Base-by-base conservation (phyloP, 2,797 vertebrate genomes). In the Alcedo quadribrachys region DNA sequence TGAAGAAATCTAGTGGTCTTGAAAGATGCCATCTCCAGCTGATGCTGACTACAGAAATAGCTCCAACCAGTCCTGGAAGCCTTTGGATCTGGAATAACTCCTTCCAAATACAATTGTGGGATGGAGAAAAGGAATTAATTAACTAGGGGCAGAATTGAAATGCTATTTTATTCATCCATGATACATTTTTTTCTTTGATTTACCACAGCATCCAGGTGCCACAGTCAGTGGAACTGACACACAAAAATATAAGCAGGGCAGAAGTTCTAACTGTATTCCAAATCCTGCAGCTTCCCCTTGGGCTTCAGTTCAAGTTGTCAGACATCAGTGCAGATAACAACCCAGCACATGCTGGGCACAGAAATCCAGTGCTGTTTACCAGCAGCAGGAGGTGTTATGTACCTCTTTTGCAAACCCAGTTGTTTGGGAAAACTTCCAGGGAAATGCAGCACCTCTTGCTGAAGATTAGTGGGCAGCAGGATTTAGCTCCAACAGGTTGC, bases 1-100 rank as follows among this genome's bases (percentile, higher is more conserved):
- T 95, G 88, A 96, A 94, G 91, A 87, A 94, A 60, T 32, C 58
- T 80, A 66, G 76, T 88, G 88, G 83, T 80, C 91, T 82, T 94
- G 81, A 90, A 91, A 74, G 65, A 85, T 77, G 68, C 22, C 78
- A 54, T 46, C 81, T 88, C 78, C 90, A 95, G 84, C 71, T 89
- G 78, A 92, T 63, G 66, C 54, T 87, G 75, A 65, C 61, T 85
- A 82, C 18, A 85, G 75, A 80, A 95, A 87, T 71, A 92, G 28
- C 79, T 93, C 65, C 70, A 91, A 65, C 71, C 45, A 73, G 32
- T 42, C 30, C 42, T 77, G 33, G 58, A 60, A 95, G 54, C 57
- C 65, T 75, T 42, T 78, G 86, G 93, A 77, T 73, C 57, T 85
- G 76, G 82, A 91, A 71, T 71, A 91, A 57, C 54, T 87, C 65